A percentile compares a stretch with the other conserved stretches of the same genome.
phyloP scores from a whole-genome alignment of 2,888 invertebrate species.

The Athripsodes cinereus region DNA sequence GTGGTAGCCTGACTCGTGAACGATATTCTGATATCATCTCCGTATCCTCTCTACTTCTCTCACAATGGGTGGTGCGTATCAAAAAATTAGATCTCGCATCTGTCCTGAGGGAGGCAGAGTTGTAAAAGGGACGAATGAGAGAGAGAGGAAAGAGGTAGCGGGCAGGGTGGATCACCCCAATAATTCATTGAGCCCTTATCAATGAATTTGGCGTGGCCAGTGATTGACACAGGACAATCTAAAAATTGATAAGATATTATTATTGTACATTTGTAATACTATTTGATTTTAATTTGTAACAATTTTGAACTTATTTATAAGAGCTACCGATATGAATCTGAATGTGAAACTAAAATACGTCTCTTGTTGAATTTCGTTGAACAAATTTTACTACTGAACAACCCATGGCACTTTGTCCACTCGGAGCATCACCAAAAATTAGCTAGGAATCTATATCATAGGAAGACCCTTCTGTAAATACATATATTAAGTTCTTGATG shows the following conservation, averaged over 20 bases:
- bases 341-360: too few relatives aligned
- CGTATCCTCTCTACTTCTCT: slow-evolving; percentile 15
- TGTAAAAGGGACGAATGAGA: not conserved
- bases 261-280: too few relatives aligned
- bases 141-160: not conserved
- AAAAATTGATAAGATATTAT: not conserved
- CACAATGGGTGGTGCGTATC: slow-evolving; percentile 23
- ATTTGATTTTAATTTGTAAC: too few relatives aligned
- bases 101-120: slow-evolving; percentile 2
- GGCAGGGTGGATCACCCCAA: slow-evolving; percentile 3
- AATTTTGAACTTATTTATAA: too few relatives aligned
- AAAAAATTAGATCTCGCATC: slow-evolving; percentile 26
- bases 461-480: too few relatives aligned
- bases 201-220: not conserved
- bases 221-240: not conserved
- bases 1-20: slow-evolving; percentile 18
- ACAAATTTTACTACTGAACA: too few relatives aligned
- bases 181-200: slow-evolving; percentile 9
- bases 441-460: too few relatives aligned
- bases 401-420: too few relatives aligned
- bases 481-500: too few relatives aligned
- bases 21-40: slow-evolving; percentile 7
- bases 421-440: too few relatives aligned
- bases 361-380: too few relatives aligned
- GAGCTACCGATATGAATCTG: too few relatives aligned